A percentile compares a stretch with the other conserved stretches of the same genome.
phyloP scores from a whole-genome alignment of 2,113 vertebrate genomes.

The Ceyx cyanopectus region DNA sequence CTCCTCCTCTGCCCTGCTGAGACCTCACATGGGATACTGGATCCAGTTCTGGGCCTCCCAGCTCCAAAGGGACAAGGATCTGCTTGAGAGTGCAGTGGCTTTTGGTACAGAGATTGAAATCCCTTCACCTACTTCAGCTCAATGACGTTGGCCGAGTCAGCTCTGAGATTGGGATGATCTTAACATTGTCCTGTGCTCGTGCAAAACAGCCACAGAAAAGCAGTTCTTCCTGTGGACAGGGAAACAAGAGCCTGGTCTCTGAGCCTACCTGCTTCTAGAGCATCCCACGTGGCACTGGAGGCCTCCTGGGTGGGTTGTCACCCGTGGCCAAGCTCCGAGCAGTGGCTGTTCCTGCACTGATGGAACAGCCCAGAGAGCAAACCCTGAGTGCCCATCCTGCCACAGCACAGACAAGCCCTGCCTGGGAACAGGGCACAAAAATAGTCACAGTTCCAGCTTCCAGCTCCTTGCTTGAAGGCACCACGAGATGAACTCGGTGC shows the following conservation, averaged over 20 bases:
- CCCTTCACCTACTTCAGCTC: not conserved
- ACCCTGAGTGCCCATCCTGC: not conserved
- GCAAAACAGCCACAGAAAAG: not conserved
- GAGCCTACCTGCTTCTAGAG: not conserved
- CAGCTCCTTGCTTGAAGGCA: not conserved
- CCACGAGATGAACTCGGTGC: accelerated
- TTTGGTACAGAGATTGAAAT: accelerated
- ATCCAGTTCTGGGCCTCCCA: too few species aligned
- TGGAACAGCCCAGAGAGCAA: not conserved
- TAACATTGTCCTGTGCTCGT: not conserved
- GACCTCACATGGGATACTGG: too few species aligned
- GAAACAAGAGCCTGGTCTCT: not conserved
- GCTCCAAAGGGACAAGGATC: too few species aligned
- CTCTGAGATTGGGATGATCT: not conserved
- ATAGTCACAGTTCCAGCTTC: not conserved
- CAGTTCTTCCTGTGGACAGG: accelerated
- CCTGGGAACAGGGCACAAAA: not conserved
- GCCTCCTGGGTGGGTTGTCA: accelerated
- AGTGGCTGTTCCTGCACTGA: accelerated
- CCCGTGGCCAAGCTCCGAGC: not conserved
- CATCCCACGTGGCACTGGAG: not conserved
- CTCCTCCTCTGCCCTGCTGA: too few species aligned
- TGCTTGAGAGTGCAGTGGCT: not conserved
- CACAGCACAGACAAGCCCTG: not conserved
- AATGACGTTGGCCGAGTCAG: accelerated